Percentiles rank a stretch among this genome's conserved stretches.
phyloP scores from a whole-genome alignment of 2,888 invertebrate species.

The Acrocera orbiculus region DNA sequence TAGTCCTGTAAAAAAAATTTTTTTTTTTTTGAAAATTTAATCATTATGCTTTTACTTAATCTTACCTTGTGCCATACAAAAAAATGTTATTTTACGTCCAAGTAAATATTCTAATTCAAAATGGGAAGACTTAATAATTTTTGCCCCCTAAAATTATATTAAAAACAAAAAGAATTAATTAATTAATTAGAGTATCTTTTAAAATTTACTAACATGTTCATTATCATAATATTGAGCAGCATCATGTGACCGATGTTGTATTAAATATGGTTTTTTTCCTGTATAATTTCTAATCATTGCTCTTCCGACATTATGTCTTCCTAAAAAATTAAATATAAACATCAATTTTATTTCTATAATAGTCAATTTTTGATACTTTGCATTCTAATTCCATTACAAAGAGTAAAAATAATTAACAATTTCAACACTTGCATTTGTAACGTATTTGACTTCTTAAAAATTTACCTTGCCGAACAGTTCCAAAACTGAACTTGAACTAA shows the following conservation, averaged over 20 bases:
- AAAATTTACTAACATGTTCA: slow-evolving; percentile 51
- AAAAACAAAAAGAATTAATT: too few species aligned
- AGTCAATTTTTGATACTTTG: too few species aligned
- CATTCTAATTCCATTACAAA: slow-evolving; percentile 2
- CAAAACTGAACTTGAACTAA: too few species aligned
- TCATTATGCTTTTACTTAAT: background rate
- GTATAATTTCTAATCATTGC: slow-evolving; percentile 28
- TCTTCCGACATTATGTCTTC: slow-evolving; percentile 27
- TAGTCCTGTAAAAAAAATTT: slow-evolving; percentile 23
- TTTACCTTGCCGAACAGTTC: too few species aligned
- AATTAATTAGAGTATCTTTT: too few species aligned
- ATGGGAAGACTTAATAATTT: slow-evolving; percentile 73
- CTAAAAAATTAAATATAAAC: slow-evolving; percentile 4
- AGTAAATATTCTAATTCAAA: slow-evolving; percentile 84
- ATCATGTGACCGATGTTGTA: slow-evolving; percentile 66
- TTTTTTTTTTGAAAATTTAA: too few species aligned
- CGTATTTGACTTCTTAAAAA: too few species aligned
- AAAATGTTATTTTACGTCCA: slow-evolving; percentile 84
- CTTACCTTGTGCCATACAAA: slow-evolving; percentile 73
- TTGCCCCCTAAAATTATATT: slow-evolving; percentile 64
- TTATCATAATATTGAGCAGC: slow-evolving; percentile 83
- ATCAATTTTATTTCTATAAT: background rate
- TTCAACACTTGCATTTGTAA: too few species aligned
- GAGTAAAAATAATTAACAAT: background rate
- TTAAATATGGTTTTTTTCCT: slow-evolving; percentile 28